These are phyloP conservation scores for Drosophila merina DNA, from an alignment of 2,888 invertebrate genomes.

Conservation along the genomic window DNA sequence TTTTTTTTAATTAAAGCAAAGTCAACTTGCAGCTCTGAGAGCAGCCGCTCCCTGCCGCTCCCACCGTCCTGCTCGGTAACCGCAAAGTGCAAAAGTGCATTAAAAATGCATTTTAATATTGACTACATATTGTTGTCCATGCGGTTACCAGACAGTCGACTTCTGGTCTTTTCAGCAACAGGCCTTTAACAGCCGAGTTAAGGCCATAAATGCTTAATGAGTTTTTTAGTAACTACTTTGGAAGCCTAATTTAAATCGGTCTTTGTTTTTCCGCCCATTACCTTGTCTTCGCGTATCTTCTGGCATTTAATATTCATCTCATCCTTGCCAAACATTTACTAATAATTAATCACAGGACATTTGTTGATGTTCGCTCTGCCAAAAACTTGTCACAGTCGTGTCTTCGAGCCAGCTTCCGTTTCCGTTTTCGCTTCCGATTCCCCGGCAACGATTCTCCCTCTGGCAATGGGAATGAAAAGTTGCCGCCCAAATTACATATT, in stretches of 20 bases:
- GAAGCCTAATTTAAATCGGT: neutral
- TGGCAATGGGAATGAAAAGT: conserved; percentile 45
- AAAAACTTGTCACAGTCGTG: conserved; percentile 27
- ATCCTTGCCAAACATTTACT: conserved; percentile 13
- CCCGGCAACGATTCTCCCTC: conserved; percentile 31
- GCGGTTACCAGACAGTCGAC: conserved; percentile 6
- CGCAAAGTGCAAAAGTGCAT: conserved; percentile 47
- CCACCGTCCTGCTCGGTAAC: neutral
- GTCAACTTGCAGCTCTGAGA: conserved; percentile 25
- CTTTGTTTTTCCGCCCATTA: no score
- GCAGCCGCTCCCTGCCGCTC: no score
- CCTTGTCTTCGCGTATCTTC: neutral
- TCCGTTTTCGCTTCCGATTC: conserved; percentile 7
- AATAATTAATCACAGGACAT: conserved; percentile 71
- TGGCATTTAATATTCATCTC: conserved; percentile 15
- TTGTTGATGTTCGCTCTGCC: conserved; percentile 57
- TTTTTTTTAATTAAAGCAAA: conserved; percentile 38
- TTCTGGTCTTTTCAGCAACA: neutral
- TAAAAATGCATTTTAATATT: conserved; percentile 53
- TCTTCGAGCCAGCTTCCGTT: conserved; percentile 56
- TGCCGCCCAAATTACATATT: conserved; percentile 32
- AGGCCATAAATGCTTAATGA: conserved; percentile 9
- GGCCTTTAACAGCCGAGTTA: neutral
- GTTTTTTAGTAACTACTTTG: conserved; percentile 8
- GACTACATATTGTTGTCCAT: conserved; percentile 26